phyloP scores from a whole-genome alignment of 2,888 invertebrate species.

The Heliconius charithonia region DNA sequence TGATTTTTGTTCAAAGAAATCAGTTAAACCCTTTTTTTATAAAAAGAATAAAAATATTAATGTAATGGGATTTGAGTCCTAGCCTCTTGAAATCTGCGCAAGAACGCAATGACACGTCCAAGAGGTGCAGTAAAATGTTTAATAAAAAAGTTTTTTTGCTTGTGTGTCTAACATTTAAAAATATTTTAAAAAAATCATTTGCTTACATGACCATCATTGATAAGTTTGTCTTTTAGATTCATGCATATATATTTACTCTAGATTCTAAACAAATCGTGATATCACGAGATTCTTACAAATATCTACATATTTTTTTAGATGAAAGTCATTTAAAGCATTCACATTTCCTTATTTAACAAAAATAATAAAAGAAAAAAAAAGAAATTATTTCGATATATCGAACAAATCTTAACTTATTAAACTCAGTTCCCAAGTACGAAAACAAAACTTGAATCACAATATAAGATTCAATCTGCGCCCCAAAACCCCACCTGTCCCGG shows the following conservation, averaged over 20 bases:
- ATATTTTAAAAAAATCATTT: too few relatives aligned
- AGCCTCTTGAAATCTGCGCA: not conserved
- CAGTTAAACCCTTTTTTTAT: not conserved
- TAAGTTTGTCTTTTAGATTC: too few relatives aligned
- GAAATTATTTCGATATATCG: not conserved
- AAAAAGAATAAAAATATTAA: not conserved
- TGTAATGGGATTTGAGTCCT: not conserved
- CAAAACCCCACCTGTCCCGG: conserved; percentile 41
- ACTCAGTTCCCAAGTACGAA: conserved; percentile 4
- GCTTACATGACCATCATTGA: too few relatives aligned
- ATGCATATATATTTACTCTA: too few relatives aligned
- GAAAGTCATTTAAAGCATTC: not conserved
- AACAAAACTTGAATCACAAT: conserved; percentile 18
- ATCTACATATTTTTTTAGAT: not conserved
- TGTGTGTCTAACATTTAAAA: too few relatives aligned
- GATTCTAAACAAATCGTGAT: too few relatives aligned
- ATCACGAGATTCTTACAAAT: too few relatives aligned
- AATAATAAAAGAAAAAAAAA: not conserved
- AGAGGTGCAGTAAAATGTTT: too few relatives aligned
- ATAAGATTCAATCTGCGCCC: conserved; percentile 21
- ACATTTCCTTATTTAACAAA: not conserved
- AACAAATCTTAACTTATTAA: conserved; percentile 12
- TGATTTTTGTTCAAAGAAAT: conserved; percentile 7
- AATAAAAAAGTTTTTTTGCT: too few relatives aligned
- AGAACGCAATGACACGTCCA: not conserved